Evolutionary conservation across 2,113 vertebrate genomes (phyloP), one percentile per base, ranked within the genome.

Genomic region (Peromyscus maniculatus): DNA sequence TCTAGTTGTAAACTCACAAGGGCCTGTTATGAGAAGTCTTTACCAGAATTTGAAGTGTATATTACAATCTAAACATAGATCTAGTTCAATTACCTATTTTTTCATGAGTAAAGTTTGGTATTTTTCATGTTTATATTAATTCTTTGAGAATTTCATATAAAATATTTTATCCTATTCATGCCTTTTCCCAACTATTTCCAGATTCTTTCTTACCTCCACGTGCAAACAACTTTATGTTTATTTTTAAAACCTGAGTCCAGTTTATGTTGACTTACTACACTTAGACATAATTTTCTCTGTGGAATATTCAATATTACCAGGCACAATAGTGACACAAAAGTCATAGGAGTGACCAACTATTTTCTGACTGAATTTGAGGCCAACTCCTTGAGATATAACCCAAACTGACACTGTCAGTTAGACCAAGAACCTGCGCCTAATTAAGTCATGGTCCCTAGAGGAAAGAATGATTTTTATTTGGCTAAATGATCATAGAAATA

Each of bases 1-100:
- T 87, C 59, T 28, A 7, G 0, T 10, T 87, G 6, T 49, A 9
- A 87, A 1, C 31, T 0, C 7, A 62, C 2, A 80, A 6, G 0
- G 2, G 4, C 21, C 6, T 17, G 31, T 52, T 12, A 52, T 59
- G 67, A 33, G 22, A 82, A 95, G 2, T 7, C 11, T 28, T 1
- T 49, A 28, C 1, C 0, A 89, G 83, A 93, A 64, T 83, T 52
- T 91, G 36, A 78, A 26, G 28, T 71, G 0, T 12, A 5, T 64
- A 66, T 69, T 87, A 31, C 0, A 5, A 49, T 82, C 31, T 80
- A 96, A 94, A 57, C 64, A 22, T n/a, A 90, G 33, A 83, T 59
- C 33, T 36, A 62, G 13, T 83, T 43, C 66, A 6, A 72, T 87
- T 46, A 83, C n/a, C 12, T 89, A 46, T 66, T 91, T 93, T 46